Evolutionary conservation across 2,888 invertebrate genomes (phyloP).

Genomic region (Portevinia maculata): DNA sequence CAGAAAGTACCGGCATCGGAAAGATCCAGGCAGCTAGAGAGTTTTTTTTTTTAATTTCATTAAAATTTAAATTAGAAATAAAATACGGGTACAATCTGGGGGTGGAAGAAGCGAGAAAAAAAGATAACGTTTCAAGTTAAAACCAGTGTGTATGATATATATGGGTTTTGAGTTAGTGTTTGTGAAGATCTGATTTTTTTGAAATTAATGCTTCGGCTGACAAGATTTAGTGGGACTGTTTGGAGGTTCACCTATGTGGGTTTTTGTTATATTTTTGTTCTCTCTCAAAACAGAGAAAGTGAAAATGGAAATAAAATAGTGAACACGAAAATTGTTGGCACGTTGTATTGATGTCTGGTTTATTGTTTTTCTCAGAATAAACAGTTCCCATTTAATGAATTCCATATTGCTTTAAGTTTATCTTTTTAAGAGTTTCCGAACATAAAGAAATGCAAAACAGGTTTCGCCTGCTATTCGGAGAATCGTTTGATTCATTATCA

Average conservation of each 20-base stretch:
- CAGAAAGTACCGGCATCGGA: conserved; percentile 6
- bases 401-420: conserved; percentile 12
- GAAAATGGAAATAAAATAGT: not conserved
- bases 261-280: not conserved
- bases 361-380: conserved; percentile 15
- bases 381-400: not conserved
- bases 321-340: conserved; percentile 29
- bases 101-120: conserved; percentile 53
- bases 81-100: conserved; percentile 19
- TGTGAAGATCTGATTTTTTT: conserved; percentile 44
- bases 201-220: conserved; percentile 62
- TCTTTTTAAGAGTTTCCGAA: not conserved
- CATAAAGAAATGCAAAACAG: conserved; percentile 1
- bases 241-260: conserved; percentile 35
- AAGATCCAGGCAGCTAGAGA: conserved; percentile 8
- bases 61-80: conserved; percentile 50
- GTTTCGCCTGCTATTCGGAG: conserved; percentile 4
- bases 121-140: conserved; percentile 40
- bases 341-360: conserved; percentile 1
- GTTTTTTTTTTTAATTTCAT: conserved; percentile 33
- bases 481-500: not conserved
- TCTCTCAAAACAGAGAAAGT: not conserved
- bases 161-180: conserved; percentile 24
- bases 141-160: conserved; percentile 2
- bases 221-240: conserved; percentile 59